phyloP scores from a whole-genome alignment of 2,888 invertebrate species.

The Endomychus coccineus region DNA sequence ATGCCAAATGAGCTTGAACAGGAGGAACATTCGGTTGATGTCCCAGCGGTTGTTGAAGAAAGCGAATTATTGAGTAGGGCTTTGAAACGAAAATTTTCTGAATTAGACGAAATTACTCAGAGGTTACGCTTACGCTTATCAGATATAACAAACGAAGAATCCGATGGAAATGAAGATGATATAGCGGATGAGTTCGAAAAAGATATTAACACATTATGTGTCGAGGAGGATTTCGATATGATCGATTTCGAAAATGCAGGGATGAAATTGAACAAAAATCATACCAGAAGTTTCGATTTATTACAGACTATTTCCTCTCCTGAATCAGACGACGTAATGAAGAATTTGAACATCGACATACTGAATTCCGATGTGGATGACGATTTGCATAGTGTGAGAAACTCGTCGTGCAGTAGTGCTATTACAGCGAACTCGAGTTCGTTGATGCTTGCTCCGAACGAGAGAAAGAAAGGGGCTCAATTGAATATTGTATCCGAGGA shows the following conservation, averaged over 20 bases:
- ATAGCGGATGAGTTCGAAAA: constrained; percentile 51
- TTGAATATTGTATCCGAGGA: constrained; percentile 4
- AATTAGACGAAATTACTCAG: constrained; percentile 57
- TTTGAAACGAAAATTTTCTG: constrained; percentile 54
- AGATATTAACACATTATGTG: constrained; percentile 48
- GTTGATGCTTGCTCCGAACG: neutral
- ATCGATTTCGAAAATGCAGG: constrained; percentile 33
- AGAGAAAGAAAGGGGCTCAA: neutral
- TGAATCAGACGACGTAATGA: constrained; percentile 1
- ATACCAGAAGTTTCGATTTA: constrained; percentile 1
- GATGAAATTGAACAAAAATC: neutral
- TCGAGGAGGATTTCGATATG: constrained; percentile 40
- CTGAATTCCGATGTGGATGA: neutral
- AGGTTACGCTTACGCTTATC: constrained; percentile 50
- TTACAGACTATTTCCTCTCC: constrained; percentile 2
- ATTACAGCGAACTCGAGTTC: neutral
- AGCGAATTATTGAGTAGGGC: constrained; percentile 42
- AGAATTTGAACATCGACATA: too few species aligned
- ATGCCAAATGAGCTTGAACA: too few species aligned
- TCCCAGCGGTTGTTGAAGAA: constrained; percentile 24
- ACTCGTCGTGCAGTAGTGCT: neutral
- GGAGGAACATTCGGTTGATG: neutral
- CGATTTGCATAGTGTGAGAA: neutral
- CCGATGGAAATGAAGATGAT: constrained; percentile 41
- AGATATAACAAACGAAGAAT: constrained; percentile 50